These are phyloP conservation scores for Tenthredo scrophulariae DNA, from an alignment of 2,888 invertebrate genomes.

Conservation along the genomic window DNA sequence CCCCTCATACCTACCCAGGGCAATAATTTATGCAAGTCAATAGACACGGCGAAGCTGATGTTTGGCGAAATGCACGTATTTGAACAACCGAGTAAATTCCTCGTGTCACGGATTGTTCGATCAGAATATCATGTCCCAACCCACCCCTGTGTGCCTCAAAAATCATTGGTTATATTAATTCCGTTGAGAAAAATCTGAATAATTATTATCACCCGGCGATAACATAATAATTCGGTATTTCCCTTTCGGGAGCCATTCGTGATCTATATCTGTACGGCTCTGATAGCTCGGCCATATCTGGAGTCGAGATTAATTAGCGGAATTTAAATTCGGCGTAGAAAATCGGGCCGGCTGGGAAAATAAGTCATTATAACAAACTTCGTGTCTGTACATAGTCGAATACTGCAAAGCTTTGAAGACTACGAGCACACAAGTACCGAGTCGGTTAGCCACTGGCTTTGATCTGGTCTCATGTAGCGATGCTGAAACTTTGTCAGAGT, in stretches of 20 bases:
- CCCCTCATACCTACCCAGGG: background rate
- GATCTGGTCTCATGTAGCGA: slow-evolving; percentile 37
- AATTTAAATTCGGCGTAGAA: background rate
- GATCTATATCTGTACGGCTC: background rate
- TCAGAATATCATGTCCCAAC: background rate
- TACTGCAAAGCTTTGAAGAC: slow-evolving; percentile 23
- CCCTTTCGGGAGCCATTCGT: background rate
- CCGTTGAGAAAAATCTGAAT: background rate
- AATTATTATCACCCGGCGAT: background rate
- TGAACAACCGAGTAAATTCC: background rate
- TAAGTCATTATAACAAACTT: slow-evolving; percentile 28
- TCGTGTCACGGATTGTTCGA: background rate
- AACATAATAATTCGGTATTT: background rate
- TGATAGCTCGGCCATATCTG: background rate
- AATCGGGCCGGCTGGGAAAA: no score
- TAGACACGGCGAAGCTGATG: slow-evolving; percentile 25
- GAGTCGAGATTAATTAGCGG: background rate
- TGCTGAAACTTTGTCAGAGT: slow-evolving; percentile 53
- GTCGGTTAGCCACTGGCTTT: slow-evolving; percentile 36
- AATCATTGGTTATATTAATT: background rate
- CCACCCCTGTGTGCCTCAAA: no score
- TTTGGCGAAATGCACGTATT: slow-evolving; percentile 9
- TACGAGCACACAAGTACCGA: background rate
- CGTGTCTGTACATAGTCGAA: background rate
- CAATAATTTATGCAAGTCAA: slow-evolving; percentile 18